Evolutionary conservation across 2,888 invertebrate species (phyloP).

Genomic region (Parochlus steinenii): DNA sequence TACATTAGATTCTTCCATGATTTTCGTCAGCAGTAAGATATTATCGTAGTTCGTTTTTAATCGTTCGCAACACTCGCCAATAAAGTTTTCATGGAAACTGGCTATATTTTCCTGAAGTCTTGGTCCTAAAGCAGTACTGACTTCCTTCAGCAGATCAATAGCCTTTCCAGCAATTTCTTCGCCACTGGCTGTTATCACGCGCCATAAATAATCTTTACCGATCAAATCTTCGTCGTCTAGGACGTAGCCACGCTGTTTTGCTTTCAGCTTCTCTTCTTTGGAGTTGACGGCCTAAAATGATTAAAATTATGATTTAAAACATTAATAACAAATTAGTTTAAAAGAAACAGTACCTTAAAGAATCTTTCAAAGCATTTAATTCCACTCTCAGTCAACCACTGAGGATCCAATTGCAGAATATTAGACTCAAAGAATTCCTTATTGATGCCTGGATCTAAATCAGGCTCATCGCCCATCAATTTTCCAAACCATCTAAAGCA

Average conservation of each 20-base stretch:
- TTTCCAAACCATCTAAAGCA: conserved; percentile 98
- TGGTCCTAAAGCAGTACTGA: conserved; percentile 85
- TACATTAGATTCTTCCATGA: conserved; percentile 16
- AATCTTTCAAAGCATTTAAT: conserved; percentile 71
- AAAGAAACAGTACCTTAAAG: too few relatives aligned
- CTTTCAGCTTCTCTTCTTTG: conserved; percentile 82
- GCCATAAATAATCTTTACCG: conserved; percentile 92
- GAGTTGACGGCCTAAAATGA: conserved; percentile 89
- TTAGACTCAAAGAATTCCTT: conserved; percentile 92
- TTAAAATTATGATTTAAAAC: too few relatives aligned
- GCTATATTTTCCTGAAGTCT: conserved; percentile 58
- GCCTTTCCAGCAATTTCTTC: conserved; percentile 89
- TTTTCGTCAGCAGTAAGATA: conserved; percentile 35
- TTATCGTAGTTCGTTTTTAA: conserved; percentile 76
- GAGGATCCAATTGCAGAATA: conserved; percentile 80
- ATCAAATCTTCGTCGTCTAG: conserved; percentile 91
- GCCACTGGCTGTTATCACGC: conserved; percentile 74
- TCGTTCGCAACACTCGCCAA: conserved; percentile 81
- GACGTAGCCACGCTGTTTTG: conserved; percentile 67
- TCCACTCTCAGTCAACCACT: conserved; percentile 82
- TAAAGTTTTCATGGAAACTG: conserved; percentile 81
- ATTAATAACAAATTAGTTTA: background rate
- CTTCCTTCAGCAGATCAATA: conserved; percentile 80
- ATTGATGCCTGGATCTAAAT: conserved; percentile 89
- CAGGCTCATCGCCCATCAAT: conserved; percentile 91